Base-by-base conservation (phyloP, 2,113 vertebrate genomes). In the Siphamia tubifer region DNA sequence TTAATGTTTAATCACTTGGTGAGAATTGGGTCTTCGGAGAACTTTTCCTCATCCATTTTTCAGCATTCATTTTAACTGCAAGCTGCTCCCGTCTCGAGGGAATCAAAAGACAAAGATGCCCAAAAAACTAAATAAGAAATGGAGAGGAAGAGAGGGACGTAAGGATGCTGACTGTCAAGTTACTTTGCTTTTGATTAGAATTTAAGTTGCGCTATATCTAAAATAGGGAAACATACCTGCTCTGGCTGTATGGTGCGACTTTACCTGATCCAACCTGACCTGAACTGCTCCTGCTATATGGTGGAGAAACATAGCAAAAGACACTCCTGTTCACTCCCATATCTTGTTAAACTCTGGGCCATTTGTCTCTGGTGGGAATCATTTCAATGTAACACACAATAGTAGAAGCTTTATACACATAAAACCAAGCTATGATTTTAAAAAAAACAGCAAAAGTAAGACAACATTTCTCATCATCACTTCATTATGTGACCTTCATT, bases 1-100 rank as follows among this genome's bases (percentile, higher is more conserved):
- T 84, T 81, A 75, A 89, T 87, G 64, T 85, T 86, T 87, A 87
- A 87, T 84, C 40, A 38, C 85, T 85, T 74, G 55, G 66, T 67
- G 63, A 68, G 78, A 81, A 75, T 79, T 51, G 54, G 61, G 72
- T 82, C 78, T 85, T 85, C 15, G n/a, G 75, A 85, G 77, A 77
- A 82, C 71, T 72, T 80, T 28, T 62, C 45, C 57, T 82, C 81
- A 85, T 87, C 75, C 74, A 82, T 87, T 82, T 90, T 86, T 89
- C 58, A 83, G 74, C 36, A 43, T 84, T 87, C 79, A 62, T 84
- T 88, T 83, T 57, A 44, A 81, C 77, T 68, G 63, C 69, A 48
- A 76, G 72, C 77, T 67, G 80, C 64, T 48, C 55, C 49, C 6
- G 70, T 83, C 85, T 76, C 64, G 0, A n/a, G 49, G 75, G 83